Percentiles rank a stretch among this genome's conserved stretches.
These are phyloP conservation scores for Lucilia sericata DNA, from an alignment of 1,140 invertebrate species.

Conservation along the genomic window DNA sequence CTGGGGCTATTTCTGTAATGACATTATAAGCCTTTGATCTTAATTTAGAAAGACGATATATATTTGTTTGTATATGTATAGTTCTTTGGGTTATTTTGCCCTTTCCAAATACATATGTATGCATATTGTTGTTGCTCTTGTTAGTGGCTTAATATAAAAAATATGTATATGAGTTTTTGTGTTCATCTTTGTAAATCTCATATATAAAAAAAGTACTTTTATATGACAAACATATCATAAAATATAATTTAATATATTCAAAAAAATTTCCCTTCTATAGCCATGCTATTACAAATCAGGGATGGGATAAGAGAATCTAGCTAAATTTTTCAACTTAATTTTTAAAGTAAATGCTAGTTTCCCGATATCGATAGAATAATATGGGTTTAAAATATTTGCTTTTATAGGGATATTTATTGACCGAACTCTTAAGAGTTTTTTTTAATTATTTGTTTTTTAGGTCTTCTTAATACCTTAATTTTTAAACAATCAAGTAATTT, in stretches of 20 bases:
- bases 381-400: too few species aligned
- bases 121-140: neutral
- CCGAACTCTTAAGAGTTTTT: too few species aligned
- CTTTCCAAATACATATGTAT: neutral
- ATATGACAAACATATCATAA: neutral
- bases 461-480: too few species aligned
- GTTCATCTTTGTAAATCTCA: neutral
- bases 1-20: neutral
- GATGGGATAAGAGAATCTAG: too few species aligned
- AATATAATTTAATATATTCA: neutral
- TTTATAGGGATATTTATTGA: too few species aligned
- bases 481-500: too few species aligned
- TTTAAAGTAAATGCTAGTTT: too few species aligned
- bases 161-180: neutral
- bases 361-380: too few species aligned
- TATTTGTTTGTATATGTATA: neutral
- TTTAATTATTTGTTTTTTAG: too few species aligned
- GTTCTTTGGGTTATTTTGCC: neutral
- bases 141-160: neutral
- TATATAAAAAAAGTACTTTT: neutral
- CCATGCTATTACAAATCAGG: too few species aligned
- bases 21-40: constrained; percentile 24
- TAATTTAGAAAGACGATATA: constrained; percentile 4
- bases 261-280: too few species aligned
- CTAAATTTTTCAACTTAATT: too few species aligned